phyloP scores from a whole-genome alignment of 2,113 vertebrate genomes.

The Turnix velox region DNA sequence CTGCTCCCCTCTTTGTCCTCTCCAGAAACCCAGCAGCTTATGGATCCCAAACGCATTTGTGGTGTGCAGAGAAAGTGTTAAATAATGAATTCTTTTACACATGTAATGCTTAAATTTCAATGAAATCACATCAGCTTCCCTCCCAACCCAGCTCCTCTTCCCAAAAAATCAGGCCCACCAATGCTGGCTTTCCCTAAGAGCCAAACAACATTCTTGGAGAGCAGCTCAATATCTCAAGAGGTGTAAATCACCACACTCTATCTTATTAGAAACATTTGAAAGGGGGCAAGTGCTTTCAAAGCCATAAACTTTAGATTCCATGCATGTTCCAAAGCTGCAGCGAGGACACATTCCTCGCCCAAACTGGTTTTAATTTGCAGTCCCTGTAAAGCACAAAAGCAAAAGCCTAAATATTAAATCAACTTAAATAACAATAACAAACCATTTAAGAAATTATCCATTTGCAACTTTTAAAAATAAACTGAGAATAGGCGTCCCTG shows the following conservation, averaged over 20 bases:
- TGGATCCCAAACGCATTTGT: neutral
- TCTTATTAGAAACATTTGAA: conserved; percentile 76
- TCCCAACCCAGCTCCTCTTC: neutral
- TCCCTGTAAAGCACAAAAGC: conserved; percentile 53
- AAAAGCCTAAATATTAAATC: conserved; percentile 31
- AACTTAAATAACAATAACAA: conserved; percentile 32
- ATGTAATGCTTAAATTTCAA: conserved; percentile 12
- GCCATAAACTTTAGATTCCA: conserved; percentile 66
- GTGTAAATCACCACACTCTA: conserved; percentile 66
- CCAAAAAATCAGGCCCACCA: conserved; percentile 40
- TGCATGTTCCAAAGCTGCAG: conserved; percentile 58
- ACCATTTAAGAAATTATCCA: neutral
- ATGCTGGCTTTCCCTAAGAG: conserved; percentile 43
- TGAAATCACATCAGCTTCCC: conserved; percentile 44
- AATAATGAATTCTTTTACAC: conserved; percentile 38
- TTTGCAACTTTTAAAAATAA: neutral
- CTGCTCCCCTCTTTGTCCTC: neutral
- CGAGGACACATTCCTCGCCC: conserved; percentile 38
- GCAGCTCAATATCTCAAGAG: conserved; percentile 62
- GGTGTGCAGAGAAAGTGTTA: conserved; percentile 3
- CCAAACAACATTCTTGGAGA: conserved; percentile 70
- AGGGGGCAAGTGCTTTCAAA: conserved; percentile 48
- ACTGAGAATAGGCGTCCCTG: neutral
- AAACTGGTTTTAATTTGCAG: conserved; percentile 71
- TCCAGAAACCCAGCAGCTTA: neutral